Percentiles rank a stretch among this genome's conserved stretches.
These are phyloP conservation scores for Thryonomys swinderianus DNA, from an alignment of 2,113 vertebrate genomes.

Conservation along the genomic window DNA sequence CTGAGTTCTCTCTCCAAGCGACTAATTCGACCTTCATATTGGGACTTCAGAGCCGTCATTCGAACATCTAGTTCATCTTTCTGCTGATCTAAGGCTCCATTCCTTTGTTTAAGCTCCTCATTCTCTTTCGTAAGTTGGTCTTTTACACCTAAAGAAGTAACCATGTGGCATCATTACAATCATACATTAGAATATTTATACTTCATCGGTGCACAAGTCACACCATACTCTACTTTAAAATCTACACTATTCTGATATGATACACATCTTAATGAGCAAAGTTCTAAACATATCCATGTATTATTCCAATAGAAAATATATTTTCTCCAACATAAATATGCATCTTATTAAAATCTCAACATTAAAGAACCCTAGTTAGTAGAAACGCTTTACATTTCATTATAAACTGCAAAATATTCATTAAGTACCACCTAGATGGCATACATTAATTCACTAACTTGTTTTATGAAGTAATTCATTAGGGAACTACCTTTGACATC, in stretches of 20 bases:
- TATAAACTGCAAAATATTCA: slow-evolving; percentile 8
- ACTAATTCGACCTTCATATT: slow-evolving; percentile 96
- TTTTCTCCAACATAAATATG: not conserved
- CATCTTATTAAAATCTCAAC: slow-evolving; percentile 27
- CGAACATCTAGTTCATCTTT: slow-evolving; percentile 96
- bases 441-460: not conserved
- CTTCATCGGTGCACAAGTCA: not conserved
- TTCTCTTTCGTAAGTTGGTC: slow-evolving; percentile 94
- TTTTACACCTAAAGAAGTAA: slow-evolving; percentile 88
- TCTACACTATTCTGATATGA: not conserved
- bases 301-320: slow-evolving; percentile 17
- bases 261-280: not conserved
- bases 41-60: slow-evolving; percentile 95
- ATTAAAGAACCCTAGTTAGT: not conserved
- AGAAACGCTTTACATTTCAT: not conserved
- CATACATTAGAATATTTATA: not conserved
- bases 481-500: not conserved
- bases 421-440: not conserved
- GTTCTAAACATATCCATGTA: not conserved
- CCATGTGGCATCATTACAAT: not conserved
- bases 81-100: slow-evolving; percentile 89
- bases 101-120: slow-evolving; percentile 93
- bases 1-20: slow-evolving; percentile 95
- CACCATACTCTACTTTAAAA: not conserved
- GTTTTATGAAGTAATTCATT: not conserved